Percentiles rank a stretch among this genome's conserved stretches.
Evolutionary conservation across 2,113 vertebrate genomes (phyloP).

Genomic region (Eptatretus burgeri): DNA sequence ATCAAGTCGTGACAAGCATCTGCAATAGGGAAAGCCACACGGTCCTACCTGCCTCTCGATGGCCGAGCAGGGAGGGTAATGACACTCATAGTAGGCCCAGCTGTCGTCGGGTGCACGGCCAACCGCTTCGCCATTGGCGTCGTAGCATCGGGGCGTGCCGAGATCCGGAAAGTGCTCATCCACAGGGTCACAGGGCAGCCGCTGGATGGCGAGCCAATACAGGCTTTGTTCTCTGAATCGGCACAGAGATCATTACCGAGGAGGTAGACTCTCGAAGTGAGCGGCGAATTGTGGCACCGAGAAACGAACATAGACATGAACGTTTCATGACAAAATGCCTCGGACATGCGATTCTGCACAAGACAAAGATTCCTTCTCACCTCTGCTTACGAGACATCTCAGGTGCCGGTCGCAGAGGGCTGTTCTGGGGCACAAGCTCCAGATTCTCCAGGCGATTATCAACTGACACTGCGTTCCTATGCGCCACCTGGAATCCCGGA

Average conservation of each 20-base stretch:
- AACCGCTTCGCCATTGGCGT: conserved; percentile 82
- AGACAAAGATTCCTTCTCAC: conserved; percentile 14
- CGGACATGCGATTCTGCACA: too few relatives aligned
- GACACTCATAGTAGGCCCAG: conserved; percentile 93
- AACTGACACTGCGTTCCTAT: conserved; percentile 75
- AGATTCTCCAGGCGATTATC: conserved; percentile 90
- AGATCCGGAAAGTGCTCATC: conserved; percentile 85
- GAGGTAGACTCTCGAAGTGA: too few relatives aligned
- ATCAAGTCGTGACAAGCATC: too few relatives aligned
- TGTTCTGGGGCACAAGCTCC: conserved; percentile 42
- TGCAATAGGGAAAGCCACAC: too few relatives aligned
- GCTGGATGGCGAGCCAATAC: conserved; percentile 93
- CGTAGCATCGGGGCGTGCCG: conserved; percentile 77
- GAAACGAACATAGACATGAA: too few relatives aligned
- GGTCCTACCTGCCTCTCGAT: conserved; percentile 69
- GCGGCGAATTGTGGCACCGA: too few relatives aligned
- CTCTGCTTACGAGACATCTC: conserved; percentile 87
- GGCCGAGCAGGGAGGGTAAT: conserved; percentile 81
- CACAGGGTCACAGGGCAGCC: conserved; percentile 78
- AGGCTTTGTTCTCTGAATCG: conserved; percentile 60
- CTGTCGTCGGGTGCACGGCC: conserved; percentile 77
- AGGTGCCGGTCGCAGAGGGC: conserved; percentile 63
- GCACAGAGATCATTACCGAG: conserved; percentile 4
- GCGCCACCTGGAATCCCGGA: conserved; percentile 74
- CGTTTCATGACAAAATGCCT: too few relatives aligned